Conservation (phyloP, 2,888 invertebrate genomes). For the Bombylius major region DNA sequence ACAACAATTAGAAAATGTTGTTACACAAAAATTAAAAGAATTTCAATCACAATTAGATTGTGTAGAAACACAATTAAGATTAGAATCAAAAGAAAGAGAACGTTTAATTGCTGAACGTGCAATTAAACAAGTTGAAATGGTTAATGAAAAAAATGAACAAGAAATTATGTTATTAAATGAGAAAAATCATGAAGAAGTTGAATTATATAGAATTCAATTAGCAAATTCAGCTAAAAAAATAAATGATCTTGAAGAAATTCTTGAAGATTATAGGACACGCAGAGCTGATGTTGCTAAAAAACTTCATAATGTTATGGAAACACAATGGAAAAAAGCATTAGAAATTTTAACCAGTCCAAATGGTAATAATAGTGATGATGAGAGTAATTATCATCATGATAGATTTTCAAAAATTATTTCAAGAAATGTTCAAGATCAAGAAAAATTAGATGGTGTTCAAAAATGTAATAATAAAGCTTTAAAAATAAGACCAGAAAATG, state of each 20-base stretch:
- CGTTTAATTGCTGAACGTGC: conserved; percentile 53
- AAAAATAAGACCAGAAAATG: conserved; percentile 21
- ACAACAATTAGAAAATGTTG: conserved; percentile 66
- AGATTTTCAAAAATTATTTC: too few relatives aligned
- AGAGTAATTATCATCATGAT: not conserved
- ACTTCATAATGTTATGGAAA: conserved; percentile 65
- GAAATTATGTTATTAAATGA: conserved; percentile 66
- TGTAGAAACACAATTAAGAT: conserved; percentile 51
- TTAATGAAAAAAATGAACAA: conserved; percentile 57
- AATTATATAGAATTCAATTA: conserved; percentile 55
- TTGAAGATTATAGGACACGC: conserved; percentile 30
- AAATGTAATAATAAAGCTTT: conserved; percentile 11
- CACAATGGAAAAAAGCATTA: conserved; percentile 67
- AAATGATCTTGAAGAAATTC: conserved; percentile 48
- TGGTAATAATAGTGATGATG: conserved; percentile 5
- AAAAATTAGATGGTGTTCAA: conserved; percentile 15
- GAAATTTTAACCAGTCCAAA: conserved; percentile 47
- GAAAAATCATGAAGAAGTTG: conserved; percentile 65
- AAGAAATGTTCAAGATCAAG: conserved; percentile 5
- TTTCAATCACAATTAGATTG: conserved; percentile 62
- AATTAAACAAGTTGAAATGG: conserved; percentile 56
- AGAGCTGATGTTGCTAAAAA: conserved; percentile 60
- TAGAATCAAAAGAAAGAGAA: conserved; percentile 52
- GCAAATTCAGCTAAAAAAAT: conserved; percentile 56
- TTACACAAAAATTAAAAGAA: conserved; percentile 60